Conservation (phyloP, 2,113 vertebrate genomes). For the Colinus virginianus region DNA sequence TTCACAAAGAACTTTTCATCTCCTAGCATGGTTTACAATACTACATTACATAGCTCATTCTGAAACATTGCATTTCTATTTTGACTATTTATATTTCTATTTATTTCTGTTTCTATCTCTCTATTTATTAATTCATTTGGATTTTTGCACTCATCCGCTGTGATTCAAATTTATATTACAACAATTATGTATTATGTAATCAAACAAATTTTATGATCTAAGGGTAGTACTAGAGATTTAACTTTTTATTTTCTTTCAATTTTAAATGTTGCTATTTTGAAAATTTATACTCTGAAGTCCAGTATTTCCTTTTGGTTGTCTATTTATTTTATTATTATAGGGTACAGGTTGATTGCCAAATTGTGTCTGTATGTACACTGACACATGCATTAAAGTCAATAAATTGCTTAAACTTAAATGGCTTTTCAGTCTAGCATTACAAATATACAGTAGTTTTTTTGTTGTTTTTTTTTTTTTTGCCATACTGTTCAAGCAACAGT, state of each 20-base stretch:
- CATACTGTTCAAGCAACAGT: background rate
- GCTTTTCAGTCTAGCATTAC: background rate
- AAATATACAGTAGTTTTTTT: background rate
- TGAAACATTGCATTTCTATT: background rate
- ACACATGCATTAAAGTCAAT: background rate
- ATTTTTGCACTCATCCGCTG: background rate
- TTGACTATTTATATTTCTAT: background rate
- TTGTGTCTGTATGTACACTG: background rate
- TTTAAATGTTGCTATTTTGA: background rate
- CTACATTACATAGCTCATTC: background rate
- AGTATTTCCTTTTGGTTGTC: background rate
- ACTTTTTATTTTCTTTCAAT: background rate
- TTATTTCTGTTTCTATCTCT: too few species aligned
- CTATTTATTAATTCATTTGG: background rate
- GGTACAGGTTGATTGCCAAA: background rate
- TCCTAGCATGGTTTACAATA: slow-evolving; percentile 13
- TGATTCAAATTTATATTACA: background rate
- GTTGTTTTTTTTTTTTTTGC: background rate
- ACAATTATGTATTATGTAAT: background rate
- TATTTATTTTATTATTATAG: background rate
- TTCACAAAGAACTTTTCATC: slow-evolving; percentile 8
- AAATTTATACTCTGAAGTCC: background rate
- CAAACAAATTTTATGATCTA: background rate
- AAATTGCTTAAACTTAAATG: background rate
- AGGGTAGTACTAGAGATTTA: background rate